Base-by-base conservation (phyloP, 2,888 invertebrate species). In the Aquatica leii region DNA sequence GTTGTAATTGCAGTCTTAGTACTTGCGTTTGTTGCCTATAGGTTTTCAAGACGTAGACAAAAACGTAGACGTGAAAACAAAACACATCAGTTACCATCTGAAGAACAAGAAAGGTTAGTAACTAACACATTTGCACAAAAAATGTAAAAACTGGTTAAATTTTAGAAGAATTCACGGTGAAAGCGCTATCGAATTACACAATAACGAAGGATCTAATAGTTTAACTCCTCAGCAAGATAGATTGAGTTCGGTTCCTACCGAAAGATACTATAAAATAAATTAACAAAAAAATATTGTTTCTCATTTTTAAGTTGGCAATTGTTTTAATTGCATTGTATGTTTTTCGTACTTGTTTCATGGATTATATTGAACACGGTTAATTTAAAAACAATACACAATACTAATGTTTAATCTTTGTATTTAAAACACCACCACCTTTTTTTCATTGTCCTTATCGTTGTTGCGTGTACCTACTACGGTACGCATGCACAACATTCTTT, bases 1-100 rank as follows among this genome's bases (percentile, higher is more conserved):
- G 87, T 93, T 55, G 83, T 95, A 77, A 82, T 95, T 68, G 93
- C 94, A 56, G 75, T 92, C 21, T 81, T 94, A 66, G 80, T 90
- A 11, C 83, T 93, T 56, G 86, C 92, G 6, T 82, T 77, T 64
- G 62, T 79, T 54, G 81, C 76, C 0, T 79, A 74, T 63, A 71
- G 73, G 68, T 74, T 79, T 61, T 60, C 81, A 43, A 73, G 77
- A 66, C 74, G 68, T 55, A 74, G 72, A 55, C 73, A 75, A 66
- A 65, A 75, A 54, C 73, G 76, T 51, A 64, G 68, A 24, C 71
- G 76, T 49, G 74, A 78, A 52, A 76, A 73, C 24, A 68, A 72
- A 52, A 64, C 71, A 21, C 67, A 68, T 17, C 55, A 64, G 8
- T 54, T 59, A 8, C 55, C 62, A 5, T 58, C 54, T 46, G 51